Evolutionary conservation across 92 coral and sea anemone species (phyloP).

Genomic region (Diadumene lineata): DNA sequence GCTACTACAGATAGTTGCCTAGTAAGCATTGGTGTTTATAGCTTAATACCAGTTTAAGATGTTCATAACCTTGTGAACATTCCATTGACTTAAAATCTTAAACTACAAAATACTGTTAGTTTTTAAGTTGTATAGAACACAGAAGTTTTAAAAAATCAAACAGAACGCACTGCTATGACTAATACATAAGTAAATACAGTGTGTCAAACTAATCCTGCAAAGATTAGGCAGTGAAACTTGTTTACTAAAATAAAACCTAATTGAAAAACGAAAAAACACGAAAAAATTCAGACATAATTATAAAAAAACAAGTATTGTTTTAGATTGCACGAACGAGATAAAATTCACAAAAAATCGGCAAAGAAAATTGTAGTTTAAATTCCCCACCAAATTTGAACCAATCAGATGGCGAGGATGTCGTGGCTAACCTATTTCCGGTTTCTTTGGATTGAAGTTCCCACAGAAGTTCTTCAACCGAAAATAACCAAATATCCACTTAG

Average conservation of each 20-base stretch:
- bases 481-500: slow-evolving; percentile 24
- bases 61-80: background rate
- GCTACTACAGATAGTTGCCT: background rate
- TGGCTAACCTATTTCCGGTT: slow-evolving; percentile 36
- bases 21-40: background rate
- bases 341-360: slow-evolving; percentile 5
- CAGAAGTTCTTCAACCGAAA: slow-evolving; percentile 35
- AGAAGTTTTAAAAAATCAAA: slow-evolving; percentile 3
- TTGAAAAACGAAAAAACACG: too few species aligned
- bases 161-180: background rate
- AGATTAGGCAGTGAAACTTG: slow-evolving; percentile 16
- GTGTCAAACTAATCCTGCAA: slow-evolving; percentile 5
- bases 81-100: background rate
- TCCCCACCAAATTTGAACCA: slow-evolving; percentile 46
- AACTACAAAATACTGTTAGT: background rate
- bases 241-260: background rate
- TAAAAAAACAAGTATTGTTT: background rate
- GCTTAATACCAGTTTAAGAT: background rate
- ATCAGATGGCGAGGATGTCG: slow-evolving; percentile 20
- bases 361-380: slow-evolving; percentile 12
- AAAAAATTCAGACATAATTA: background rate
- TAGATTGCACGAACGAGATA: background rate
- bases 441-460: slow-evolving; percentile 26
- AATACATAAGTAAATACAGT: background rate
- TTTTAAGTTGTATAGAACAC: background rate